A percentile compares a stretch with the other conserved stretches of the same genome.
Evolutionary conservation across 2,888 invertebrate species (phyloP).

Genomic region (Nasonia oneida): DNA sequence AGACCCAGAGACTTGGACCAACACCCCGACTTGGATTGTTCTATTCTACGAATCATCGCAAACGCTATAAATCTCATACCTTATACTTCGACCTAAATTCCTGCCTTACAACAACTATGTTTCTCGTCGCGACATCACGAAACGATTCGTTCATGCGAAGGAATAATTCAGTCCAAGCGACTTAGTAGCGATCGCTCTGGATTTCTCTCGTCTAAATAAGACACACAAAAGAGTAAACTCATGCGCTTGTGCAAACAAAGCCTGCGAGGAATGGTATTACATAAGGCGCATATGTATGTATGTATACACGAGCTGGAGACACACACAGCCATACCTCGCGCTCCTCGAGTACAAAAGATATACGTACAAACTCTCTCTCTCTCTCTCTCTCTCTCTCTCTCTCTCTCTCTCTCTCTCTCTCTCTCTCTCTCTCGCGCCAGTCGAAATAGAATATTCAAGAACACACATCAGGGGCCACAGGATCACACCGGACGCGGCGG

Average conservation of each 20-base stretch:
- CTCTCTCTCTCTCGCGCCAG: background rate
- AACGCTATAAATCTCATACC: no score
- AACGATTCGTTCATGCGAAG: background rate
- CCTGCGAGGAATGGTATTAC: background rate
- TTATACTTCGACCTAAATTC: no score
- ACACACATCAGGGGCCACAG: conserved; percentile 8
- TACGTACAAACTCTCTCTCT: background rate
- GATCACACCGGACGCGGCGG: conserved; percentile 10
- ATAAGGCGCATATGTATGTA: background rate
- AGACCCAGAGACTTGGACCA: background rate
- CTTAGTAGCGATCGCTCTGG: background rate
- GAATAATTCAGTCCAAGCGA: background rate
- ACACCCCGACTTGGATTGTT: background rate
- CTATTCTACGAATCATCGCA: background rate
- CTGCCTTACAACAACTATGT: background rate
- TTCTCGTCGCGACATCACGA: background rate
- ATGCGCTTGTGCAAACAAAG: background rate
- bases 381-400: conserved; percentile 19
- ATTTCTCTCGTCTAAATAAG: background rate
- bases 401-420: background rate
- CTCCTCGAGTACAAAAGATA: background rate
- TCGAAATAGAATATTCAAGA: conserved; percentile 47
- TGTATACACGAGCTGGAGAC: background rate
- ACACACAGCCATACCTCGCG: background rate
- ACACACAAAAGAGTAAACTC: conserved; percentile 5